These are phyloP conservation scores for Drosophila koepferae DNA, from an alignment of 2,888 invertebrate genomes.

Conservation along the genomic window DNA sequence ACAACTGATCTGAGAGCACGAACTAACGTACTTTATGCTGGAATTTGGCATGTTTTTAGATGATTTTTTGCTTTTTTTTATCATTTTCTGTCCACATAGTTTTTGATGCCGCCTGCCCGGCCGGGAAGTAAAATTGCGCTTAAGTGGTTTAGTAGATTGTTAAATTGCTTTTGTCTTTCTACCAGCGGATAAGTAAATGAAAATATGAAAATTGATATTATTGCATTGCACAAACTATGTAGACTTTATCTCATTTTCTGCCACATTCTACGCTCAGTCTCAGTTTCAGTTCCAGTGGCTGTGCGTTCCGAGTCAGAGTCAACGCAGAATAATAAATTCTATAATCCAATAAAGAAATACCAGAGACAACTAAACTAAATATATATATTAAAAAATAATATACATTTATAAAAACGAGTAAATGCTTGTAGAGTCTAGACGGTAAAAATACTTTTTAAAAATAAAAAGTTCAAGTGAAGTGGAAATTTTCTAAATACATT, in stretches of 20 bases:
- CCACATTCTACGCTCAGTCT: conserved; percentile 49
- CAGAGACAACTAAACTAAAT: conserved; percentile 17
- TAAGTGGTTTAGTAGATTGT: conserved; percentile 81
- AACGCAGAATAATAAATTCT: conserved; percentile 29
- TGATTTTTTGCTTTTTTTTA: conserved; percentile 1
- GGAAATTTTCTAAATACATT: not conserved
- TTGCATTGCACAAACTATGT: conserved; percentile 65
- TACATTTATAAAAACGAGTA: not conserved
- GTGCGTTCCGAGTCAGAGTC: conserved; percentile 36
- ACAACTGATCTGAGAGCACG: conserved; percentile 16
- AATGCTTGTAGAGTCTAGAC: not conserved
- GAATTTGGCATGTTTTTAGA: conserved; percentile 19
- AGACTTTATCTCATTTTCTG: conserved; percentile 55
- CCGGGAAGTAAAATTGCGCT: conserved; percentile 66
- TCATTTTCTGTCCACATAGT: not conserved
- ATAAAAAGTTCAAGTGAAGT: conserved; percentile 20
- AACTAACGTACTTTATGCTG: conserved; percentile 21
- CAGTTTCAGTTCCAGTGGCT: conserved; percentile 46
- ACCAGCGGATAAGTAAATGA: conserved; percentile 51
- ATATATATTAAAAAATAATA: not conserved
- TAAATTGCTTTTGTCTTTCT: conserved; percentile 83
- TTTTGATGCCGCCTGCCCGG: conserved; percentile 13
- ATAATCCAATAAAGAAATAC: conserved; percentile 47
- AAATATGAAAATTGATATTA: conserved; percentile 79
- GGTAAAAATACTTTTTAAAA: not conserved